These are phyloP conservation scores for Lepidostoma basale DNA, from an alignment of 1,140 invertebrate genomes.

Conservation along the genomic window DNA sequence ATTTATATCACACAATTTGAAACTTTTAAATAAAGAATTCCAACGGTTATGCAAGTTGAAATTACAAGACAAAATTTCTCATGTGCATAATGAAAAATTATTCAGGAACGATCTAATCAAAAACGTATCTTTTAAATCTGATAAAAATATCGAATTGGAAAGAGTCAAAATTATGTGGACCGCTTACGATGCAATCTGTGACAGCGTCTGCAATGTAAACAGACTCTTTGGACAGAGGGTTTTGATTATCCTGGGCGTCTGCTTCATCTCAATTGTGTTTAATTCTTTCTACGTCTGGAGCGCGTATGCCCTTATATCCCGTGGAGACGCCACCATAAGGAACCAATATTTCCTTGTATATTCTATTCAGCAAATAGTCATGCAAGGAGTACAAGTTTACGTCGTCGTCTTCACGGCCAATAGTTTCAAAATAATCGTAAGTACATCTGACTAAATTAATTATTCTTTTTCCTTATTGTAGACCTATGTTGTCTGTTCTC, in stretches of 20 bases:
- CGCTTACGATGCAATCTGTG: neutral
- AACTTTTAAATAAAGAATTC: neutral
- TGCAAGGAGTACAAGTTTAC: neutral
- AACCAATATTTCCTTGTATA: neutral
- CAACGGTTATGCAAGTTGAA: neutral
- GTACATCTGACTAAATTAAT: no score
- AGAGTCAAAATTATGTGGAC: slow-evolving; percentile 47
- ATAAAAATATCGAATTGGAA: neutral
- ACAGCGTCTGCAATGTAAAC: neutral
- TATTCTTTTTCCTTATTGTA: no score
- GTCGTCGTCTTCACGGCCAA: neutral
- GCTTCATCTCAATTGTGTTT: neutral
- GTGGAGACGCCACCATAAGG: neutral
- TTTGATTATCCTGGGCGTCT: neutral
- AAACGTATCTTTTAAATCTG: neutral
- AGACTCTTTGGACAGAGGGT: neutral
- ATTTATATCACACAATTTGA: neutral
- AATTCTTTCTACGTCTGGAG: neutral
- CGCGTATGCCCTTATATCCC: neutral
- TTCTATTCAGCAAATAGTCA: neutral
- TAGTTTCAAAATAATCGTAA: no score
- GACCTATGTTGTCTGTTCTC: no score
- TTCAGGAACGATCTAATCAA: neutral
- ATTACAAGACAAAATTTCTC: neutral
- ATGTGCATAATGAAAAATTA: neutral